Conservation (phyloP, 2,888 invertebrate species). For the Agrenia bidenticulata region DNA sequence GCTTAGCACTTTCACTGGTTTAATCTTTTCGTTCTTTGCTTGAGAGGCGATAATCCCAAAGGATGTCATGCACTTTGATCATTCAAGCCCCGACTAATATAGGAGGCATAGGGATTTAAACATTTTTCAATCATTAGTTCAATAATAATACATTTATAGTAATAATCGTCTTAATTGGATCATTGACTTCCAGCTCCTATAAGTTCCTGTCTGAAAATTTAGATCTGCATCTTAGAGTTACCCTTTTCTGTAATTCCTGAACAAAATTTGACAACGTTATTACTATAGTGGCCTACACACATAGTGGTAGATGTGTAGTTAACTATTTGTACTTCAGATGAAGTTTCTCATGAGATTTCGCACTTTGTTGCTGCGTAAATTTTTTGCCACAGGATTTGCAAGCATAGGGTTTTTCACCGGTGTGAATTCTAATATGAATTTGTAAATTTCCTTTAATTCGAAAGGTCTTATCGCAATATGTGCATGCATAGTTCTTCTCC, state of each 20-base stretch:
- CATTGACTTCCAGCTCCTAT: no score
- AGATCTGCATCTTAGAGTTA: constrained; percentile 4
- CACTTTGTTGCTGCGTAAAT: constrained; percentile 44
- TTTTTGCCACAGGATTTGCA: constrained; percentile 40
- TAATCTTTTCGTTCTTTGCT: no score
- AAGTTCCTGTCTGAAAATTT: no score
- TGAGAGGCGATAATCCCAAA: no score
- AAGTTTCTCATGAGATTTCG: constrained; percentile 46
- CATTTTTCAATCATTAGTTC: no score
- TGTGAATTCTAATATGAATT: constrained; percentile 43
- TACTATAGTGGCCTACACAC: not conserved
- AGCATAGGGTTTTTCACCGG: constrained; percentile 41
- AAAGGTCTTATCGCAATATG: constrained; percentile 46
- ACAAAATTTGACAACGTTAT: not conserved
- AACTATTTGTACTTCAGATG: constrained; percentile 47
- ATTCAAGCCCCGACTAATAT: no score
- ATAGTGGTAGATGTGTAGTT: not conserved
- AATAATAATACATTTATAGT: no score
- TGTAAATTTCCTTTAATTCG: constrained; percentile 46
- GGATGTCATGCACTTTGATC: no score
- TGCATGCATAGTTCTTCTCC: constrained; percentile 44
- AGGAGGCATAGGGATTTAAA: no score
- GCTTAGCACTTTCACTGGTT: no score
- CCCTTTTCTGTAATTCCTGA: constrained; percentile 7
- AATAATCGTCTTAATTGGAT: no score